A percentile compares a stretch with the other conserved stretches of the same genome.
Evolutionary conservation across 2,113 vertebrate genomes (phyloP).

Genomic region (Collichthys lucidus): DNA sequence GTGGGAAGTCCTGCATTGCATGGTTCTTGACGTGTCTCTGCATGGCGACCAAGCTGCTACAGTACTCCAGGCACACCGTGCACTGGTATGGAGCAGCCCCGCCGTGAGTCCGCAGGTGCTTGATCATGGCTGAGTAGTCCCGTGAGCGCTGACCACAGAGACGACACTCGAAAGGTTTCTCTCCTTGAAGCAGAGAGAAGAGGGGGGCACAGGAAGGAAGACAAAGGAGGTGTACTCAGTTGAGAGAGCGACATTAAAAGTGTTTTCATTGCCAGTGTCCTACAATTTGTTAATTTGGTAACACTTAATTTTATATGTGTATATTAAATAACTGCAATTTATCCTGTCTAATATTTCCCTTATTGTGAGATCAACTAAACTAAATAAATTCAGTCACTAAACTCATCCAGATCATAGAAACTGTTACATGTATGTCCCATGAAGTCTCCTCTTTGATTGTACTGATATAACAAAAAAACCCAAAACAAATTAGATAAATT

Average conservation of each 20-base stretch:
- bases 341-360: background rate
- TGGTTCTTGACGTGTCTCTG: constrained; percentile 86
- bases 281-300: background rate
- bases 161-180: constrained; percentile 89
- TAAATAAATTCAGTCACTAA: too few relatives aligned
- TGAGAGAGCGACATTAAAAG: background rate
- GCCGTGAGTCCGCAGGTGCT: constrained; percentile 88
- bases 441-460: constrained; percentile 6
- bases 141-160: constrained; percentile 88
- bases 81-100: constrained; percentile 87
- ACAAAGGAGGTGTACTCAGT: background rate
- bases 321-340: background rate
- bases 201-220: constrained; percentile 27
- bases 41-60: constrained; percentile 86
- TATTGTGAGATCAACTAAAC: background rate
- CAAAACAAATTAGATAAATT: too few relatives aligned
- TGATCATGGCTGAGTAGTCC: constrained; percentile 90
- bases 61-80: constrained; percentile 84
- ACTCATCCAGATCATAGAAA: background rate
- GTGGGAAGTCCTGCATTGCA: constrained; percentile 83
- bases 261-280: background rate
- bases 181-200: constrained; percentile 72
- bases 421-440: background rate
- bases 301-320: background rate
- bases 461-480: background rate